A percentile compares a stretch with the other conserved stretches of the same genome.
Conservation (phyloP, 2,113 vertebrate genomes). For the human (Homo sapiens) region GRCh38 chr16:48087501-48088000, state of each 20-base stretch:
- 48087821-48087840: neutral
- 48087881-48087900: neutral
- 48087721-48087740: neutral
- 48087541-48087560: neutral
- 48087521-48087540: neutral
- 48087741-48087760: neutral
- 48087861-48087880: neutral
- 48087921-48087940: conserved; percentile 88
- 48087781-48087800: neutral
- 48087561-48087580: neutral
- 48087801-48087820: neutral
- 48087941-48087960: conserved; percentile 90
- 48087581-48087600: neutral
- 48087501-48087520: neutral
- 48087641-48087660: neutral
- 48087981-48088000: conserved; percentile 85
- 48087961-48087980: conserved; percentile 88
- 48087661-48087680: neutral
- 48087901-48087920: conserved; percentile 54
- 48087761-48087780: neutral
- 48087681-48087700: neutral
- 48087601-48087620: neutral
- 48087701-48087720: neutral
- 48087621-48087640: neutral
- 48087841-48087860: fast-evolving